Conservation (phyloP, 2,888 invertebrate genomes). For the Pherbina coryleti region DNA sequence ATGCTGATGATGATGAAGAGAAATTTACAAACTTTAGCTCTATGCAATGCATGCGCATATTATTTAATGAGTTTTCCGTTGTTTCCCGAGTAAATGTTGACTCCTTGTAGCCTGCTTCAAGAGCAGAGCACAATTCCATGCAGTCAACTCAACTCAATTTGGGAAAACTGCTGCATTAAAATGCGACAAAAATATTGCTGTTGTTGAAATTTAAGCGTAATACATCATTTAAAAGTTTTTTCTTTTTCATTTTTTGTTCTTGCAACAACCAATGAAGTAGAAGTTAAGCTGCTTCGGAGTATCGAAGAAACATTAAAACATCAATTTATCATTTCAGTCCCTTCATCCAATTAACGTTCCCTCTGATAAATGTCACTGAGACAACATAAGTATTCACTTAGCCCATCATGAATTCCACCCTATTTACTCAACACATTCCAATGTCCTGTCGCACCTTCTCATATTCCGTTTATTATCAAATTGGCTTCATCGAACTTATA, state of each 20-base stretch:
- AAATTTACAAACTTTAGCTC: not conserved
- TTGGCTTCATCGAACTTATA: conserved; percentile 5
- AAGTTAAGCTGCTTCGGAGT: not conserved
- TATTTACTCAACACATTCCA: not conserved
- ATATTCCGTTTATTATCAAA: not conserved
- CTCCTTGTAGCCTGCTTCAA: not conserved
- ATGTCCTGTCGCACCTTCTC: conserved; percentile 3
- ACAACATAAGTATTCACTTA: conserved; percentile 35
- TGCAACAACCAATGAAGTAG: not conserved
- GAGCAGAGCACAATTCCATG: not conserved
- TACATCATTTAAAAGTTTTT: not conserved
- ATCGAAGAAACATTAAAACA: not conserved
- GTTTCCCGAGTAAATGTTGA: conserved; percentile 26
- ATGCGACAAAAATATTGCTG: too few species aligned
- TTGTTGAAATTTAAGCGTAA: too few species aligned
- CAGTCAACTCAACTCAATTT: not conserved
- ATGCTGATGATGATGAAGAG: not conserved
- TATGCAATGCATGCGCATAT: conserved; percentile 26
- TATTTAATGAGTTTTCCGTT: conserved; percentile 25
- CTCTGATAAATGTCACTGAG: not conserved
- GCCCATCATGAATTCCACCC: too few species aligned
- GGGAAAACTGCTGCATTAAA: too few species aligned
- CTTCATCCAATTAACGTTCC: conserved; percentile 22
- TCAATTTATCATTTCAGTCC: conserved; percentile 19
- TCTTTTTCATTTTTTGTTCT: not conserved